These are phyloP conservation scores for Neotoma lepida DNA, from an alignment of 2,113 vertebrate species.

Conservation along the genomic window DNA sequence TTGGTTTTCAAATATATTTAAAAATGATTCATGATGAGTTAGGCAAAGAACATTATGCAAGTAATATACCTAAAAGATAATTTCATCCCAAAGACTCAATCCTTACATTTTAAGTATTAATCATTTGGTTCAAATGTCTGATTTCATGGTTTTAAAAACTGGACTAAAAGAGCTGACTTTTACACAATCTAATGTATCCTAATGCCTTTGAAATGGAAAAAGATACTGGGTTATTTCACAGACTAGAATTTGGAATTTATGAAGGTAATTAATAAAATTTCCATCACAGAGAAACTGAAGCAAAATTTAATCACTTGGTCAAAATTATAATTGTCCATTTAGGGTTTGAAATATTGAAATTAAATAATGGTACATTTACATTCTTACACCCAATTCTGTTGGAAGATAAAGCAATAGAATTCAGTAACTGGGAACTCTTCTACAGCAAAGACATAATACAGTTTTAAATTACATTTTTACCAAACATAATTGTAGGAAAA, in stretches of 20 bases:
- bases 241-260: conserved; percentile 57
- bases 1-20: conserved; percentile 64
- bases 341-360: conserved; percentile 57
- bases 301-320: conserved; percentile 67
- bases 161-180: conserved; percentile 34
- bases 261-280: conserved; percentile 70
- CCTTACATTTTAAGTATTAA: conserved; percentile 69
- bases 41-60: conserved; percentile 63
- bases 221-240: conserved; percentile 58
- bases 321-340: conserved; percentile 68
- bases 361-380: conserved; percentile 61
- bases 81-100: conserved; percentile 60
- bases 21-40: conserved; percentile 64
- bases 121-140: conserved; percentile 46
- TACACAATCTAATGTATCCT: conserved; percentile 11
- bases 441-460: not conserved
- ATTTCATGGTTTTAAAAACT: conserved; percentile 40
- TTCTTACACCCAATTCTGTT: conserved; percentile 50
- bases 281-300: conserved; percentile 56
- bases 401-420: conserved; percentile 26
- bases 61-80: conserved; percentile 52
- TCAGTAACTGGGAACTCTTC: not conserved
- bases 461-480: not conserved
- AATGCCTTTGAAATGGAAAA: conserved; percentile 52
- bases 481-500: not conserved